phyloP scores from a whole-genome alignment of 2,113 vertebrate genomes.

The Marmota monax region DNA sequence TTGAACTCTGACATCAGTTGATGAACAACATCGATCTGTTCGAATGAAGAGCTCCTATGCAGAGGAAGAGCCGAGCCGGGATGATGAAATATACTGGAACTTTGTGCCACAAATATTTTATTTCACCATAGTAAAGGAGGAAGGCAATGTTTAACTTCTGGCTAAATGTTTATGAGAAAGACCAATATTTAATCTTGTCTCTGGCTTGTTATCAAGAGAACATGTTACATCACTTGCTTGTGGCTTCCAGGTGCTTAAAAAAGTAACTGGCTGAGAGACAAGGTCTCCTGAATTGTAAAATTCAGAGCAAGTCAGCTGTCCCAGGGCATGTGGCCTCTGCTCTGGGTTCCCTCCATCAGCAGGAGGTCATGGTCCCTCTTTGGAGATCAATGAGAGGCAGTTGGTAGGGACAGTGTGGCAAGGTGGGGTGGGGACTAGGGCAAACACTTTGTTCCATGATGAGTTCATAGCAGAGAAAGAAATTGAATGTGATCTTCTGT shows the following conservation, averaged over 20 bases:
- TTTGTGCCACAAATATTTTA: constrained; percentile 63
- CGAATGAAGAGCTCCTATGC: not conserved
- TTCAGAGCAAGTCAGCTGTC: constrained; percentile 69
- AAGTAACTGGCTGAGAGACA: constrained; percentile 82
- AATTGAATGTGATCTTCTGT: not conserved
- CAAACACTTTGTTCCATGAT: not conserved
- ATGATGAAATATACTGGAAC: constrained; percentile 63
- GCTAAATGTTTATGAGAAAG: constrained; percentile 76
- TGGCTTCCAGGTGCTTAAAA: constrained; percentile 88
- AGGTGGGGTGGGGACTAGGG: not conserved
- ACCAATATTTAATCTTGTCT: constrained; percentile 85
- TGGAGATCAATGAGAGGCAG: not conserved
- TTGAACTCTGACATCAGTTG: not conserved
- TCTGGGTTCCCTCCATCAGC: not conserved
- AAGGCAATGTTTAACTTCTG: constrained; percentile 76
- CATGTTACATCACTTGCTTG: constrained; percentile 83
- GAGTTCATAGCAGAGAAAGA: not conserved
- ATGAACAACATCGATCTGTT: not conserved
- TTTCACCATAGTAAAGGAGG: constrained; percentile 45
- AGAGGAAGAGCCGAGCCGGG: not conserved
- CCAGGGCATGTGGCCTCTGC: not conserved
- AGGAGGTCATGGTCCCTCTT: not conserved
- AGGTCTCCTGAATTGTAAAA: constrained; percentile 81
- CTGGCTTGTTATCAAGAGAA: constrained; percentile 83
- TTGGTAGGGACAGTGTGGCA: not conserved